Base-by-base conservation (phyloP, 2,113 vertebrate genomes). In the Scomber japonicus region DNA sequence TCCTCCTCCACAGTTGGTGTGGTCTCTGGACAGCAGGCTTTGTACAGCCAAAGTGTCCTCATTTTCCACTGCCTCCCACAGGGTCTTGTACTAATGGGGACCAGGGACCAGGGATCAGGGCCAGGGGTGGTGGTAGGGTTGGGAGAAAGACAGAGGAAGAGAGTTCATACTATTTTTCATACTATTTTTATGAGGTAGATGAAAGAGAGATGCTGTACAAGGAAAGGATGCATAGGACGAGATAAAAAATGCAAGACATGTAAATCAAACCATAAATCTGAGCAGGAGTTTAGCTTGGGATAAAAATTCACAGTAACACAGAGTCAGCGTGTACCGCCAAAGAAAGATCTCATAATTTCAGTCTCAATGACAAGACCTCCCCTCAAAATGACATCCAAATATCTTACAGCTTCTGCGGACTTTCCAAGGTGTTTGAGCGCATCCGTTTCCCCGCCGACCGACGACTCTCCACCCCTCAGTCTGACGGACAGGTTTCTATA, bases 41-140 rank as follows among this genome's bases (percentile, higher is more conserved):
- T 94, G 93, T 13, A 95, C 93, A 1, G 91, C 93, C 86, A 94
- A 49, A 27, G 92, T 93, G 88, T 95, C 95, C 79, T 95, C 95
- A 66, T 93, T 94, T 76, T 95, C 94, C 89, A 95, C 93, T 0
- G 94, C 94, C 50, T 95, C 93, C 94, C 94, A 95, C 71, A 95
- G 84, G 87, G 75, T 92, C 59, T 88, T 89, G 84, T 95, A 94
- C 94, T 95, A 73, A 89, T 65, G 60, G 84, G 80, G 46, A 71
- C 56, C 21, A 75, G 21, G 56, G 54, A 63, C 60, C 19, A 75
- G 46, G 53, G 68, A 46, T 68, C 40, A 49, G 51, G 54, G 35
- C 56, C 35, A 40, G 35, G 35, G 35, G 31, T 35, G 40, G 35
- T 21, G 63, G 19, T 15, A 8, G 19, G 40, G 40, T 46, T 11